A percentile compares a stretch with the other conserved stretches of the same genome.
Conservation (phyloP, 2,888 invertebrate genomes). For the Drosophila ochracea region DNA sequence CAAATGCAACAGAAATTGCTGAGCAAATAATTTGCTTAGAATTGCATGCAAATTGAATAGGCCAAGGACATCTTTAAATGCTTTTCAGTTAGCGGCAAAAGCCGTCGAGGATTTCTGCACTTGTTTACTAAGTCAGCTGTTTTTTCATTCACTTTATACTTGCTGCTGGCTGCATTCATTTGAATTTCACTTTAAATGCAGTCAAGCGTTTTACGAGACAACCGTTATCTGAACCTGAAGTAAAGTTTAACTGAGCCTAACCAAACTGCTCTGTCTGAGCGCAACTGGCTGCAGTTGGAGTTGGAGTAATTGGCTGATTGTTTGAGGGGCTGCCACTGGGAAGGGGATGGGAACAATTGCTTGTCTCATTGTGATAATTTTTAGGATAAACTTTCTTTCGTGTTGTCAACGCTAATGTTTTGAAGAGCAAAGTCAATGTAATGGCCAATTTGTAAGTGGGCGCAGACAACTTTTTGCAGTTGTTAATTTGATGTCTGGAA, state of each 20-base stretch:
- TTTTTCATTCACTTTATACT: conserved; percentile 11
- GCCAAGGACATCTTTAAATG: background rate
- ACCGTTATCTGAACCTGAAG: conserved; percentile 7
- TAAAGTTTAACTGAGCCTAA: conserved; percentile 26
- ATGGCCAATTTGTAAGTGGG: conserved; percentile 19
- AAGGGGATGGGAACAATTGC: background rate
- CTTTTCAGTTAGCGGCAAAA: background rate
- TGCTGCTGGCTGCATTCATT: conserved; percentile 27
- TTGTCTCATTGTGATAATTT: conserved; percentile 5
- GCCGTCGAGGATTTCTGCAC: background rate
- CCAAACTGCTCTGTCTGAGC: conserved; percentile 1
- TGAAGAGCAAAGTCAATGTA: conserved; percentile 36
- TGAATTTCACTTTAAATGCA: conserved; percentile 18
- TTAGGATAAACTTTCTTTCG: conserved; percentile 37
- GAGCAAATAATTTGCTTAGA: background rate
- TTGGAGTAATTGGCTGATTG: conserved; percentile 22
- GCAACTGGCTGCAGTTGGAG: background rate
- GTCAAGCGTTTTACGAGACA: conserved; percentile 28
- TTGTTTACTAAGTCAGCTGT: conserved; percentile 17
- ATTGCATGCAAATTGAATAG: background rate
- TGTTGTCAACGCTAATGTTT: conserved; percentile 34
- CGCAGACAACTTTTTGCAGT: conserved; percentile 19
- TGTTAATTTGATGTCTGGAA: conserved; percentile 21
- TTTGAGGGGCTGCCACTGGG: conserved; percentile 3
- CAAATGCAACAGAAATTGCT: background rate